Evolutionary conservation across 2,797 vertebrate species (phyloP).

Genomic region (Acipenser oxyrinchus): DNA sequence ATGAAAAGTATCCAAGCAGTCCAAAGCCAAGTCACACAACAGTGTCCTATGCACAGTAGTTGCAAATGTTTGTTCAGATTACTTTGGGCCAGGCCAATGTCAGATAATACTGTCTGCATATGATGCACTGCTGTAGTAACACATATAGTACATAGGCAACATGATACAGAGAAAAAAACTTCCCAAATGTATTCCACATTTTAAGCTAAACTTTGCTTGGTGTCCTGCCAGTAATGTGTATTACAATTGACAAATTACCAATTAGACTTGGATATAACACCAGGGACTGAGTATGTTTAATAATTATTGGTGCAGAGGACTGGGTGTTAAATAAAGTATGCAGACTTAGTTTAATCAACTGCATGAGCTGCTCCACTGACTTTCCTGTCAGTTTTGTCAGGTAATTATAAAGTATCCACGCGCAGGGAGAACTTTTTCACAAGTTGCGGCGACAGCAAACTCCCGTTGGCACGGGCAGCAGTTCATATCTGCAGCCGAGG

Average conservation of each 20-base stretch:
- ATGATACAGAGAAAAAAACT: slow-evolving; percentile 38
- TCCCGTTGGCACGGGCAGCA: neutral
- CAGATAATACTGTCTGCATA: too few relatives aligned
- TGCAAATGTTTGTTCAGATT: too few relatives aligned
- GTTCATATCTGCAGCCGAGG: too few relatives aligned
- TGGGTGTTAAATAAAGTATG: slow-evolving; percentile 53
- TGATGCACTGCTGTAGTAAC: too few relatives aligned
- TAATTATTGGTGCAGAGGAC: slow-evolving; percentile 51
- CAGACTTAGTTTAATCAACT: slow-evolving; percentile 51
- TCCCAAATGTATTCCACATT: slow-evolving; percentile 26
- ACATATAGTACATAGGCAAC: neutral
- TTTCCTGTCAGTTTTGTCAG: slow-evolving; percentile 70
- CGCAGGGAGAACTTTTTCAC: slow-evolving; percentile 25
- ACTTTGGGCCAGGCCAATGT: too few relatives aligned
- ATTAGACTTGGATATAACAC: slow-evolving; percentile 35
- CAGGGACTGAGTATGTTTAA: slow-evolving; percentile 46
- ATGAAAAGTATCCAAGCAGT: too few relatives aligned
- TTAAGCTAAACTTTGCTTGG: slow-evolving; percentile 38
- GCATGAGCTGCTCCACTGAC: slow-evolving; percentile 44
- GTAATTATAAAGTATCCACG: slow-evolving; percentile 63
- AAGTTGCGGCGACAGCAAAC: slow-evolving; percentile 8
- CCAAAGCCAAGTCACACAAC: too few relatives aligned
- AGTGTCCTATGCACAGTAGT: too few relatives aligned
- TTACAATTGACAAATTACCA: slow-evolving; percentile 50
- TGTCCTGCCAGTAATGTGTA: slow-evolving; percentile 36